Percentiles rank a stretch among this genome's conserved stretches.
These are phyloP conservation scores for Leucophenga montana DNA, from an alignment of 2,888 invertebrate species.

Conservation along the genomic window DNA sequence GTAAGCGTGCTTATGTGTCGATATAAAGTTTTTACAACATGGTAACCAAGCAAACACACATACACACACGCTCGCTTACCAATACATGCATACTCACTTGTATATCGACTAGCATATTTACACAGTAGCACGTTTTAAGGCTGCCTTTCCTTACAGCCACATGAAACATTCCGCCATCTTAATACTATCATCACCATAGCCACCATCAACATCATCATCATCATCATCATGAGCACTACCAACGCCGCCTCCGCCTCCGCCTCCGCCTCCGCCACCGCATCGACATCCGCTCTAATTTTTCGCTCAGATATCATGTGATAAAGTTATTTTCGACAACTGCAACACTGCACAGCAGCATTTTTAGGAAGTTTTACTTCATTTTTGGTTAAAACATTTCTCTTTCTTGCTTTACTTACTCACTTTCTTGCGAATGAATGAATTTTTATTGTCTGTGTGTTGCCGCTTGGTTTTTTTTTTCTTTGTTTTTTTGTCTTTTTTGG, in stretches of 20 bases:
- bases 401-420: neutral
- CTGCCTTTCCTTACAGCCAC: neutral
- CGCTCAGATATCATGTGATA: conserved; percentile 3
- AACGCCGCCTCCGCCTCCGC: neutral
- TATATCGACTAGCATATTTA: conserved; percentile 12
- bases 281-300: neutral
- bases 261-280: too few species aligned
- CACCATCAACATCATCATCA: too few species aligned
- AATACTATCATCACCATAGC: too few species aligned
- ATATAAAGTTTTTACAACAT: conserved; percentile 21
- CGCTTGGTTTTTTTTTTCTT: neutral
- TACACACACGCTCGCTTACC: conserved; percentile 13
- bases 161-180: too few species aligned
- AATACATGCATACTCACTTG: conserved; percentile 10
- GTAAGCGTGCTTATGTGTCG: conserved; percentile 17
- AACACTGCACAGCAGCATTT: neutral
- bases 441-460: neutral
- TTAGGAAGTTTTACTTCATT: conserved; percentile 14
- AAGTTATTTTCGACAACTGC: conserved; percentile 17
- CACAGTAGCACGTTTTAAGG: conserved; percentile 15
- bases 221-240: neutral
- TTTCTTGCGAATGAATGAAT: conserved; percentile 12
- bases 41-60: conserved; percentile 19
- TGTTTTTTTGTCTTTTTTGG: too few species aligned
- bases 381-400: conserved; percentile 8